Percentiles rank a stretch among this genome's conserved stretches.
phyloP scores from a whole-genome alignment of 2,113 vertebrate species.

The Tyto alba region DNA sequence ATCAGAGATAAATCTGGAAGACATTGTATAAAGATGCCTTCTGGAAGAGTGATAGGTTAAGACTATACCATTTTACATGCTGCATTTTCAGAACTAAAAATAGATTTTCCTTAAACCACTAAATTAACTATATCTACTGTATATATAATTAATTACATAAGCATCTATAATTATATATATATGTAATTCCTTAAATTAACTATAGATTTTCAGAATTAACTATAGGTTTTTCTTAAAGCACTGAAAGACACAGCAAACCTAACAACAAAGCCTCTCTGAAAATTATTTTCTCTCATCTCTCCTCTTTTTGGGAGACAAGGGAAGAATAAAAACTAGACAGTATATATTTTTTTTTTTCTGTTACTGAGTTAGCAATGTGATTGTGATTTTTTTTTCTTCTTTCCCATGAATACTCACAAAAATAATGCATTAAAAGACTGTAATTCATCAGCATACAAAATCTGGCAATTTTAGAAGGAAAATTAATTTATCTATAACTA shows the following conservation, averaged over 20 bases:
- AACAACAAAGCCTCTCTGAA: background rate
- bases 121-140: background rate
- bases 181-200: background rate
- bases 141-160: background rate
- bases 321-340: background rate
- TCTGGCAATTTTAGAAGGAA: background rate
- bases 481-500: background rate
- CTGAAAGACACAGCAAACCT: background rate
- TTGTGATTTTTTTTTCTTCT: background rate
- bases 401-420: background rate
- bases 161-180: background rate
- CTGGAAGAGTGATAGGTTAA: background rate
- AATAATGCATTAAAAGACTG: background rate
- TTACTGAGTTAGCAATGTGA: background rate
- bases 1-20: background rate
- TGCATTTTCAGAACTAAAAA: background rate
- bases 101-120: background rate
- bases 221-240: background rate
- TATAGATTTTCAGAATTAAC: background rate
- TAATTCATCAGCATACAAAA: background rate
- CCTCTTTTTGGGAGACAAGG: accelerated
- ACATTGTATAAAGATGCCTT: background rate
- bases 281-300: background rate
- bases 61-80: background rate
- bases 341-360: background rate